Percentiles rank a stretch among this genome's conserved stretches.
Conservation (phyloP, 1,140 invertebrate species). For the Magallana gigas region DNA sequence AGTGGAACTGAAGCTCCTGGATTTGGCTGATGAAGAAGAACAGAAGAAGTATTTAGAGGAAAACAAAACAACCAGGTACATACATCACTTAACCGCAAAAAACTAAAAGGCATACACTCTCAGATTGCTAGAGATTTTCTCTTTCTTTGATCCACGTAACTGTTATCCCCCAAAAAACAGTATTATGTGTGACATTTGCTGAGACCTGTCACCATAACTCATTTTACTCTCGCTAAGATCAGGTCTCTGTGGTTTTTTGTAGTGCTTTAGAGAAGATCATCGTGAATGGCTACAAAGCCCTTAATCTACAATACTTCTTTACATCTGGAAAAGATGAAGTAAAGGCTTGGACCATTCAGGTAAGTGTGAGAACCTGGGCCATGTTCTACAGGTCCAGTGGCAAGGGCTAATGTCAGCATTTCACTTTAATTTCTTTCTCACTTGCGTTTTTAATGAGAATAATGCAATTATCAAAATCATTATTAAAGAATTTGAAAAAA, state of each 20-base stretch:
- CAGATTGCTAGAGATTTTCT: too few relatives aligned
- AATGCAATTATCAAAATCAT: too few relatives aligned
- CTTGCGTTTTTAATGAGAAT: too few relatives aligned
- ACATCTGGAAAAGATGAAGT: constrained; percentile 98
- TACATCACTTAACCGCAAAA: neutral
- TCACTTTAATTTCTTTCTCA: too few relatives aligned
- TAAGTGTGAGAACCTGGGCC: constrained; percentile 75
- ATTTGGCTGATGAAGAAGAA: constrained; percentile 88
- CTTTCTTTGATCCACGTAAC: too few relatives aligned
- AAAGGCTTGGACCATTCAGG: constrained; percentile 99
- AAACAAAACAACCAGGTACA: constrained; percentile 87
- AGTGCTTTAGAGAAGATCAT: constrained; percentile 98
- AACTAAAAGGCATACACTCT: too few relatives aligned
- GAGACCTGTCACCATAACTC: too few relatives aligned
- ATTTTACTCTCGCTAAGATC: neutral
- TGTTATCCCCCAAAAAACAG: too few relatives aligned
- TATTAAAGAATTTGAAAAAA: too few relatives aligned
- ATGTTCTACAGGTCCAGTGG: too few relatives aligned
- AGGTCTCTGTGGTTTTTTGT: constrained; percentile 50
- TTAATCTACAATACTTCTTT: constrained; percentile 96
- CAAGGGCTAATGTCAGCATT: too few relatives aligned
- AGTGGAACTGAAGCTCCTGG: constrained; percentile 92
- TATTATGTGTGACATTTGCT: too few relatives aligned
- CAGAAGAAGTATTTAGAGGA: constrained; percentile 89
- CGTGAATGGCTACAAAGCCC: constrained; percentile 96